Evolutionary conservation across 2,113 vertebrate species (phyloP).

Genomic region (Gambusia holbrooki): DNA sequence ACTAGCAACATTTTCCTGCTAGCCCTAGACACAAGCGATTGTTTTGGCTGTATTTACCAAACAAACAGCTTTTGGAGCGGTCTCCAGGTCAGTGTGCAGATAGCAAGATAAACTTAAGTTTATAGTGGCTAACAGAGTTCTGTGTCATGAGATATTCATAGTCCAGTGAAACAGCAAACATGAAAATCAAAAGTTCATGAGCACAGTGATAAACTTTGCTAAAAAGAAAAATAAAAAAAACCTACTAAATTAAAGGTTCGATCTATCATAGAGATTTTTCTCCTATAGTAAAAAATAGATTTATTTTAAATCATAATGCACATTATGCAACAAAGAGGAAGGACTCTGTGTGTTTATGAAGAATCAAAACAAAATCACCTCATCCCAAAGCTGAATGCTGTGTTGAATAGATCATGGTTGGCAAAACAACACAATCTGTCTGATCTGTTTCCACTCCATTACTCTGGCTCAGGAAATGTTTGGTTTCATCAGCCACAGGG

Average conservation of each 20-base stretch:
- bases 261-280: background rate
- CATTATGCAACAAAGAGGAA: background rate
- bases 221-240: background rate
- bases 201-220: too few species aligned
- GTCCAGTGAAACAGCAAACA: background rate
- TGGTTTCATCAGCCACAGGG: constrained; percentile 20
- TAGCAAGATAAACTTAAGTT: background rate
- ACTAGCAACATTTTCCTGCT: too few species aligned
- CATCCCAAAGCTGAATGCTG: constrained; percentile 8
- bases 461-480: constrained; percentile 34
- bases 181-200: background rate
- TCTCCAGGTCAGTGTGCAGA: background rate
- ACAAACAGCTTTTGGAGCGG: too few species aligned
- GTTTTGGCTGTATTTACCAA: too few species aligned
- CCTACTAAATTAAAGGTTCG: background rate
- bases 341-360: background rate
- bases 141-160: background rate
- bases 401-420: constrained; percentile 38
- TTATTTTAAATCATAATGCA: background rate
- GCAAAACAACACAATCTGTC: constrained; percentile 14
- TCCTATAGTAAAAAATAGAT: background rate
- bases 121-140: background rate
- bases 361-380: background rate
- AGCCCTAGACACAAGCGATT: too few species aligned
- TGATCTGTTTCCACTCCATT: constrained; percentile 45